phyloP scores from a whole-genome alignment of 2,113 vertebrate species.

The Boulengeromyrus knoepffleri region DNA sequence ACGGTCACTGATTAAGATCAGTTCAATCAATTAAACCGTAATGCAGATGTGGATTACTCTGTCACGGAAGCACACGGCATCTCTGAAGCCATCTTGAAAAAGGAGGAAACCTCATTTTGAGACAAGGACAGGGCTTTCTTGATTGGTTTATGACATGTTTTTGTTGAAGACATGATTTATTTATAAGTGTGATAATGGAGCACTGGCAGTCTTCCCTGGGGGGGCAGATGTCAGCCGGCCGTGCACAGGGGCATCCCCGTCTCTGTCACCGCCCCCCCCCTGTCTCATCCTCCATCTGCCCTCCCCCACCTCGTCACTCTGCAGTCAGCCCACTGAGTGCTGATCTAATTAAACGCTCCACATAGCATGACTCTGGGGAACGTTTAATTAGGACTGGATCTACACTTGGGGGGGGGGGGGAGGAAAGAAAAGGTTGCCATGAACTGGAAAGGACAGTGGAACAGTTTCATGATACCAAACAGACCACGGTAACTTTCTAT shows the following conservation, averaged over 20 bases:
- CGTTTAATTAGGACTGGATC: conserved; percentile 40
- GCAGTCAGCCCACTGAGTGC: conserved; percentile 32
- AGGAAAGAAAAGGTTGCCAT: conserved; percentile 9
- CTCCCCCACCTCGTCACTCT: background rate
- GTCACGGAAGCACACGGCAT: background rate
- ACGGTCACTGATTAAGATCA: background rate
- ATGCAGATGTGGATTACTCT: background rate
- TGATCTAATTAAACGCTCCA: conserved; percentile 44
- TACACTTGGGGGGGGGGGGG: conserved; percentile 13
- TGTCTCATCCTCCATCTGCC: background rate
- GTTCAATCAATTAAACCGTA: background rate
- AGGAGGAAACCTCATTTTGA: background rate
- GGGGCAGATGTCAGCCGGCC: background rate
- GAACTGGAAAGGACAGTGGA: background rate
- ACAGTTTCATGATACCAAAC: background rate
- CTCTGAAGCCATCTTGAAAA: background rate
- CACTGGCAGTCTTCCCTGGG: background rate
- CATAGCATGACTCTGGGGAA: conserved; percentile 36
- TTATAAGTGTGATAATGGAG: background rate
- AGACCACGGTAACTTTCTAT: background rate
- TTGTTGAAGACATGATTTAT: background rate
- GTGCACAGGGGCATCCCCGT: background rate
- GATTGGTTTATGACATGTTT: background rate
- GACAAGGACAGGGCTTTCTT: background rate
- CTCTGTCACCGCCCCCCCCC: background rate